Conservation (phyloP, 1,140 invertebrate species). For the Hesperophylax magnus region DNA sequence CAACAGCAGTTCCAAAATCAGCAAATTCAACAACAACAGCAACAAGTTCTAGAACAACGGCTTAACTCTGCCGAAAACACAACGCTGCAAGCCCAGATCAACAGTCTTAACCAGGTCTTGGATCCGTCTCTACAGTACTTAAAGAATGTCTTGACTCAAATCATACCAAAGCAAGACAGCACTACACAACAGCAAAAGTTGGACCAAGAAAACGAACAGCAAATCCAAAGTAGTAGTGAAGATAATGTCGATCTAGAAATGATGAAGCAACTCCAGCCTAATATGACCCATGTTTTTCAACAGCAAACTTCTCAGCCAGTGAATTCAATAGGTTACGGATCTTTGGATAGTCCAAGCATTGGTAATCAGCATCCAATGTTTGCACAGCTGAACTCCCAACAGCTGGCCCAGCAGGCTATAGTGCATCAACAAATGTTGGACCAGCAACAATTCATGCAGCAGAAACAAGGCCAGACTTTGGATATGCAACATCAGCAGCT, state of each 20-base stretch:
- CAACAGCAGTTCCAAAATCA: constrained; percentile 53
- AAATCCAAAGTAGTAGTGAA: constrained; percentile 58
- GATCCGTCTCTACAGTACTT: constrained; percentile 68
- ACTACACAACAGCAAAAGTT: neutral
- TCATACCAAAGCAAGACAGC: constrained; percentile 63
- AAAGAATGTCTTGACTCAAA: constrained; percentile 67
- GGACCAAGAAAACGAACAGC: constrained; percentile 52
- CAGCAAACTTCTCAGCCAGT: constrained; percentile 58
- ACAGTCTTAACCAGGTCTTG: constrained; percentile 65
- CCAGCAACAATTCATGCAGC: constrained; percentile 68
- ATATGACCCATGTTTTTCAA: constrained; percentile 53
- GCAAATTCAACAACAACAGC: constrained; percentile 61
- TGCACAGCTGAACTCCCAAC: constrained; percentile 67
- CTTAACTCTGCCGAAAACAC: constrained; percentile 37
- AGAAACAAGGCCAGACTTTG: constrained; percentile 68
- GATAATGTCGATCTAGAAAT: constrained; percentile 59
- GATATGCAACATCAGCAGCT: constrained; percentile 66
- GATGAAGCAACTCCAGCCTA: constrained; percentile 45
- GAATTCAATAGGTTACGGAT: constrained; percentile 51
- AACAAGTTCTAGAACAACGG: constrained; percentile 60
- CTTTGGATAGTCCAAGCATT: constrained; percentile 53
- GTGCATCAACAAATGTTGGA: constrained; percentile 66
- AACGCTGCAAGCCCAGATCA: constrained; percentile 63
- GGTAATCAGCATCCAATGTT: constrained; percentile 64
- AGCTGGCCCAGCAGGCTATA: constrained; percentile 65